A percentile compares a stretch with the other conserved stretches of the same genome.
These are phyloP conservation scores for Rhopalosiphum padi DNA, from an alignment of 1,140 invertebrate species.

Conservation along the genomic window DNA sequence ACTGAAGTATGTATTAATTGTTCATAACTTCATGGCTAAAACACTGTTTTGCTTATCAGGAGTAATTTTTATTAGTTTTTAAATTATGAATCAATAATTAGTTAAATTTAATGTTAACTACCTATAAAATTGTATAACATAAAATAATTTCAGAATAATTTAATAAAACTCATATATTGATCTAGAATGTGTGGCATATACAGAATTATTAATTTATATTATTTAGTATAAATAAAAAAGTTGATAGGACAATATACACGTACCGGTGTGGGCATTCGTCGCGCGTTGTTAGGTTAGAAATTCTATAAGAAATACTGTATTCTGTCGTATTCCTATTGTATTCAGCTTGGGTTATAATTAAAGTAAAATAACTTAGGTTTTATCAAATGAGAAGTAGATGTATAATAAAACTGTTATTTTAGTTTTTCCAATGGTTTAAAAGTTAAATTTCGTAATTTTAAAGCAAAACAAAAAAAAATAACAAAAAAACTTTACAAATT, in stretches of 20 bases:
- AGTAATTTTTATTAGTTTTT: background rate
- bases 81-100: background rate
- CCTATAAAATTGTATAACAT: background rate
- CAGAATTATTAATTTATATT: background rate
- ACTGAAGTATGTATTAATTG: background rate
- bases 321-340: background rate
- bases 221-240: background rate
- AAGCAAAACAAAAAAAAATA: background rate
- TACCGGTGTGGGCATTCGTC: background rate
- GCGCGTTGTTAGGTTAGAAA: background rate
- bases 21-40: background rate
- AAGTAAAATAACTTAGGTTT: background rate
- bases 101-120: background rate
- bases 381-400: background rate
- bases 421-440: background rate
- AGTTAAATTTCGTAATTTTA: background rate
- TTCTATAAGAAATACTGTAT: background rate
- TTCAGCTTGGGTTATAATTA: background rate
- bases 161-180: background rate
- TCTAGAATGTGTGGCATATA: background rate
- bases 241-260: background rate
- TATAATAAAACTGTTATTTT: background rate
- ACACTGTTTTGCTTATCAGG: background rate
- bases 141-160: background rate
- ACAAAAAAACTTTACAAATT: background rate